phyloP scores from a whole-genome alignment of 92 coral and sea anemone genomes.

The Pocillopora grandis region DNA sequence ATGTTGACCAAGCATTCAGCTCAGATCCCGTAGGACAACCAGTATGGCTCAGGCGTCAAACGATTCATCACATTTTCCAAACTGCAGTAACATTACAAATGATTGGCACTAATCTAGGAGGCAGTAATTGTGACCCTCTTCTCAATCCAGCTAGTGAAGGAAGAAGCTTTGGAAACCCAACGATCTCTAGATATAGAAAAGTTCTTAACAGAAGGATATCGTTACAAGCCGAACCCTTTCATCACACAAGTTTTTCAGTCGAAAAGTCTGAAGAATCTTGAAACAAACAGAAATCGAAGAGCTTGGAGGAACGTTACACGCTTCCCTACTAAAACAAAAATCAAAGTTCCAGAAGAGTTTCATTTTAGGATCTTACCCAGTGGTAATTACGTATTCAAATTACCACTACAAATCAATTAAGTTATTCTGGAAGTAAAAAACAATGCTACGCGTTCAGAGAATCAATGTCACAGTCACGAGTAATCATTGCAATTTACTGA shows the following conservation, averaged over 20 bases:
- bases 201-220: slow-evolving; percentile 1
- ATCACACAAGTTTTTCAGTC: background rate
- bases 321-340: background rate
- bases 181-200: slow-evolving; percentile 1
- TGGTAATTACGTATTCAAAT: too few relatives aligned
- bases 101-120: background rate
- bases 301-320: slow-evolving; percentile 13
- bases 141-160: background rate
- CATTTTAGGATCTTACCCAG: background rate
- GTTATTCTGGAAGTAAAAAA: too few relatives aligned
- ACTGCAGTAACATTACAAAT: background rate
- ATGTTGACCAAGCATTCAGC: background rate
- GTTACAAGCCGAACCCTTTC: background rate
- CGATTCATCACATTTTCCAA: slow-evolving; percentile 1
- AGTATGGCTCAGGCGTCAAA: background rate
- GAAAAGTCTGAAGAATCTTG: background rate
- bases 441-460: too few relatives aligned
- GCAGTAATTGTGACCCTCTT: background rate
- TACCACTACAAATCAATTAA: too few relatives aligned
- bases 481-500: too few relatives aligned
- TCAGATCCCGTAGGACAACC: background rate
- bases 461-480: too few relatives aligned
- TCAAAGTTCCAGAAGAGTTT: slow-evolving; percentile 2
- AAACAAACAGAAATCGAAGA: background rate
- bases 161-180: background rate